Evolutionary conservation across 2,797 vertebrate genomes (phyloP), one percentile per base, ranked within the genome.

Genomic region (Malacoctenus gilli): DNA sequence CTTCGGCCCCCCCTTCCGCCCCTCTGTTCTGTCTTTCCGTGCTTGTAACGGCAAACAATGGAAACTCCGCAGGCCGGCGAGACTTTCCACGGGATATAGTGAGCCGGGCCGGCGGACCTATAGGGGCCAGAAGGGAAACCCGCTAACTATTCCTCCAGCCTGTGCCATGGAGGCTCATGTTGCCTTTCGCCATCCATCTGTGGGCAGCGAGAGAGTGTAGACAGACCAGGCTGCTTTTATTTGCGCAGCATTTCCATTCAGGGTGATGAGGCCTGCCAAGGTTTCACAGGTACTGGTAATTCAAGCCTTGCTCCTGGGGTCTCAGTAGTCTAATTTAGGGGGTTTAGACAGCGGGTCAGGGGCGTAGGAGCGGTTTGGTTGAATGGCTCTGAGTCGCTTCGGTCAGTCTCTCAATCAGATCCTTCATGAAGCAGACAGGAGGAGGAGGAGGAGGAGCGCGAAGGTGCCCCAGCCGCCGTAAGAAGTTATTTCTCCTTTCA

Each of bases 181-280:
- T 91, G 81, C 86, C 74, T 89, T 86, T 89, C 85, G 84, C 80
- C 88, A 87, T 89, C 79, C 84, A 81, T 90, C 84, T 91, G 86
- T 58, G 76, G 83, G 80, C 72, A 87, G 65, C 80, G 80, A 89
- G 83, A 85, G 81, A 79, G 90, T 89, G 90, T 78, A 91, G 89
- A 91, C 88, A 91, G 89, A 70, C 85, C 60, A 66, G 86, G 59
- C 81, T 67, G 62, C 80, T 90, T 93, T 87, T 86, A 89, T 91
- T 87, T 88, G 88, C 68, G 84, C 72, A 80, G 79, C 35, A 65
- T 91, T 90, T 91, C 87, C 88, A 92, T 89, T 89, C 76, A 73
- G 73, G 70, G 80, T 80, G 78, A 78, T 57, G 67, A 74, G 80
- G 71, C 77, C 76, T 87, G 87, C 89, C 89, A 90, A 87, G 71